Conservation (phyloP, 2,797 vertebrate genomes). For the Aphelocoma californica region DNA sequence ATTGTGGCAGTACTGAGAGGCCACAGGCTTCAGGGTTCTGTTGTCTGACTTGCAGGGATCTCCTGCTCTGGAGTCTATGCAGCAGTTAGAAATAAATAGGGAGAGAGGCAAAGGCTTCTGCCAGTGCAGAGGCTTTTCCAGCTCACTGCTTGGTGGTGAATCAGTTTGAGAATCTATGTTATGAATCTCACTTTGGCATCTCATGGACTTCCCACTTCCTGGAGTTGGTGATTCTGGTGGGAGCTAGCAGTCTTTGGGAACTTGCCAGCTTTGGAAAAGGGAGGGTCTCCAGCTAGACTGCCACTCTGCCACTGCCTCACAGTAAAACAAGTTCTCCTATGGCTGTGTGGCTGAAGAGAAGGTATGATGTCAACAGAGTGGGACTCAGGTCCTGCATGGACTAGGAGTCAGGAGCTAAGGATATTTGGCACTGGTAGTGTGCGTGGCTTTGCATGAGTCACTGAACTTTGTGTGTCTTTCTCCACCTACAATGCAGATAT, state of each 20-base stretch:
- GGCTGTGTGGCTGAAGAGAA: neutral
- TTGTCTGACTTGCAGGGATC: neutral
- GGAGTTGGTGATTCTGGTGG: neutral
- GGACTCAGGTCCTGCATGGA: neutral
- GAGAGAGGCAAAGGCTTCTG: neutral
- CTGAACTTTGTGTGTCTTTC: constrained; percentile 5
- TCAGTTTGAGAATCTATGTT: neutral
- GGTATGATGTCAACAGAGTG: neutral
- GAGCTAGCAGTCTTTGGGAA: neutral
- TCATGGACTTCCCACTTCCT: neutral
- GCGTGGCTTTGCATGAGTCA: neutral
- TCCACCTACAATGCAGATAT: neutral
- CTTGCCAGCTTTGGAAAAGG: neutral
- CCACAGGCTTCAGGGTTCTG: neutral
- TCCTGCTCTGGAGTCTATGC: neutral
- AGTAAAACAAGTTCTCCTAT: neutral
- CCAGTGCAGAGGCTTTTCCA: neutral
- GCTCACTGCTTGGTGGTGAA: neutral
- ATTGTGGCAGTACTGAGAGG: fast-evolving
- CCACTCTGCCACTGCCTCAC: fast-evolving
- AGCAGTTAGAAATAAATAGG: neutral
- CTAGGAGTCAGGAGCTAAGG: neutral
- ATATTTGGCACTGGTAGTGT: neutral
- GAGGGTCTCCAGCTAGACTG: neutral
- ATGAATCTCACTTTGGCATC: neutral